Evolutionary conservation across 1,140 invertebrate genomes (phyloP), one percentile per base, ranked within the genome.

Genomic region (Drosophila azteca): DNA sequence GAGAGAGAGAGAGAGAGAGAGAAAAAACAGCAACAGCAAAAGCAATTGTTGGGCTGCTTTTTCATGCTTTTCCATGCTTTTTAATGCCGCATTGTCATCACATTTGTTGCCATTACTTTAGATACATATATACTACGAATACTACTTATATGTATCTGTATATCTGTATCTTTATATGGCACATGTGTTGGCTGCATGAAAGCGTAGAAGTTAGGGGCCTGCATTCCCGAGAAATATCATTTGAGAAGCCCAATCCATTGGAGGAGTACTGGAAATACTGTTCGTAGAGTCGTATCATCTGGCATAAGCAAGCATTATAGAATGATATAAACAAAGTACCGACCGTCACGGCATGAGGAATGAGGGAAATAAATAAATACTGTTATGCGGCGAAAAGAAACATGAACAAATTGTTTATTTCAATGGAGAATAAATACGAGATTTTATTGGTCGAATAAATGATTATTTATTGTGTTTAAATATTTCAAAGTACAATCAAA

Each of bases 1-100:
- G 59, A 53, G 59, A 17, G 44, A 45, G 29, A 57, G 59, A 53
- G 59, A 17, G 44, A 45, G 29, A 62, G 67, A 29, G 60, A 58
- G 29, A 52, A 60, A 26, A 4, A 24, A 24, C 24, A 5, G 5
- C 24, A 44, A 8, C 55, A 55, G 29, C 29, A 35, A 59, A 64
- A 62, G 62, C 49, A 49, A 69, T 60, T 55, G 67, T 54, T 53
- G 64, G 45, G 65, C 64, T 11, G 17, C 17, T 11, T 39, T 4
- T 11, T 3, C 13, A 39, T 39, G 35, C 3, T 39, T 57, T 83
- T 82, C 79, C 67, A 83, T 79, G 78, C 66, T 77, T 76, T 80
- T 81, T 77, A 81, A 81, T 77, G 78, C 66, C 70, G 83, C 79
- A 78, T 87, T 87, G 82, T 88, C 82, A 87, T 87, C 83, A 75